Conservation (phyloP, 2,113 vertebrate genomes). For the Scatophagus argus region DNA sequence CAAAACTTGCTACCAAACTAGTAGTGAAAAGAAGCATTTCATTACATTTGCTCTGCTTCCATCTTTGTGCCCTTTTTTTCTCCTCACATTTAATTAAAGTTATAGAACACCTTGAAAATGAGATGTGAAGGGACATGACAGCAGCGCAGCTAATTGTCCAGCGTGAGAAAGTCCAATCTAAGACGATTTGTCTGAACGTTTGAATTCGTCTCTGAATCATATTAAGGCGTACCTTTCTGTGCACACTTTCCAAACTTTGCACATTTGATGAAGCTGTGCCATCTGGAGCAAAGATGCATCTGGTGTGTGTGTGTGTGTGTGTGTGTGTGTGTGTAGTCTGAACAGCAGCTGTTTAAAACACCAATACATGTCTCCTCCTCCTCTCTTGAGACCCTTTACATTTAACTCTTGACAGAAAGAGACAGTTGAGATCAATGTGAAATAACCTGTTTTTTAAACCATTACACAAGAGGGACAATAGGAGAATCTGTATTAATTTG, state of each 20-base stretch:
- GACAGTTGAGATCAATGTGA: background rate
- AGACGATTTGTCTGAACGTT: conserved; percentile 11
- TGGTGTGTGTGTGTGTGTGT: conserved; percentile 23
- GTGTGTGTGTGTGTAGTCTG: conserved; percentile 15
- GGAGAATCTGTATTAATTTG: background rate
- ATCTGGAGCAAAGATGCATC: conserved; percentile 44
- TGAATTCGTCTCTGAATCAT: conserved; percentile 1
- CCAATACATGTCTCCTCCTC: conserved; percentile 62
- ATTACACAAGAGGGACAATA: background rate
- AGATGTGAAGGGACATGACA: conserved; percentile 33
- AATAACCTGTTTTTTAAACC: background rate
- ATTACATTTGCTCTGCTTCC: conserved; percentile 1
- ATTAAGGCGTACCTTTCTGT: conserved; percentile 1
- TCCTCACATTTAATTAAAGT: conserved; percentile 49
- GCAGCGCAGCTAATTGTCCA: conserved; percentile 17
- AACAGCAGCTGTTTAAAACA: conserved; percentile 51
- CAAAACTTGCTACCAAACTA: conserved; percentile 2
- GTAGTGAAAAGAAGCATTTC: background rate
- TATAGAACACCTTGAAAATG: conserved; percentile 34
- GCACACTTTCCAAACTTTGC: conserved; percentile 24
- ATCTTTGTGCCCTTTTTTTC: too few species aligned
- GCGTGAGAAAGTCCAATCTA: conserved; percentile 25
- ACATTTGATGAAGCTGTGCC: conserved; percentile 44
- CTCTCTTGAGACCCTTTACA: conserved; percentile 20
- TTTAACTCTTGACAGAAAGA: conserved; percentile 36